These are phyloP conservation scores for Zoanthus sociatus DNA, from an alignment of 92 coral and sea anemone species.

Conservation along the genomic window DNA sequence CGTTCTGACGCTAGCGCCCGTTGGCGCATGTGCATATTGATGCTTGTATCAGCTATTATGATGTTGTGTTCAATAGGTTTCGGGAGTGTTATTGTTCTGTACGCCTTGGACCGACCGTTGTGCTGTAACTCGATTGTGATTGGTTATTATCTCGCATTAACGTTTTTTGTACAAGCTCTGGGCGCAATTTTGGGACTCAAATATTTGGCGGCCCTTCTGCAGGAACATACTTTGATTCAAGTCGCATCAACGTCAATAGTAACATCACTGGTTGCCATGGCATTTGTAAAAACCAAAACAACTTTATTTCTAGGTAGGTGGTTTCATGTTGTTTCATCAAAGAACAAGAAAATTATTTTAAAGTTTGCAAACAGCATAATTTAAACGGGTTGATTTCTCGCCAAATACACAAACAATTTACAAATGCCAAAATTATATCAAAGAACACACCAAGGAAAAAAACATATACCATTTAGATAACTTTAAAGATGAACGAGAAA, in stretches of 20 bases:
- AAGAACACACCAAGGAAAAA: too few relatives aligned
- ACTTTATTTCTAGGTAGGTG: slow-evolving; percentile 78
- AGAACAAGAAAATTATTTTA: too few relatives aligned
- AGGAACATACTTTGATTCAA: slow-evolving; percentile 81
- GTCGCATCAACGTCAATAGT: slow-evolving; percentile 83
- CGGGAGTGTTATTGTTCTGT: slow-evolving; percentile 93
- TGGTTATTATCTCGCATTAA: slow-evolving; percentile 93
- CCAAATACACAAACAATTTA: too few relatives aligned
- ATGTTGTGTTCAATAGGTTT: slow-evolving; percentile 94
- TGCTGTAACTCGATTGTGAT: slow-evolving; percentile 93
- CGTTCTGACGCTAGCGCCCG: slow-evolving; percentile 70
- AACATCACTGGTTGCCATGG: slow-evolving; percentile 83
- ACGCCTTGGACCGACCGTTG: slow-evolving; percentile 92
- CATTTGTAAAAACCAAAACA: slow-evolving; percentile 79
- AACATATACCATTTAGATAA: too few relatives aligned
- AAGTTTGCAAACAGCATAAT: too few relatives aligned
- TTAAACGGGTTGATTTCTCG: too few relatives aligned
- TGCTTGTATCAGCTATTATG: slow-evolving; percentile 90
- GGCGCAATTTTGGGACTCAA: slow-evolving; percentile 91
- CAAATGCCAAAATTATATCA: too few relatives aligned
- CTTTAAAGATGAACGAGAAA: too few relatives aligned
- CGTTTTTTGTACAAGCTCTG: slow-evolving; percentile 93
- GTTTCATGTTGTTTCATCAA: too few relatives aligned
- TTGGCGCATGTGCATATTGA: slow-evolving; percentile 83
- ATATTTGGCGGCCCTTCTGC: slow-evolving; percentile 76